These are phyloP conservation scores for Drosophila ironensis DNA, from an alignment of 1,140 invertebrate genomes.

Conservation along the genomic window DNA sequence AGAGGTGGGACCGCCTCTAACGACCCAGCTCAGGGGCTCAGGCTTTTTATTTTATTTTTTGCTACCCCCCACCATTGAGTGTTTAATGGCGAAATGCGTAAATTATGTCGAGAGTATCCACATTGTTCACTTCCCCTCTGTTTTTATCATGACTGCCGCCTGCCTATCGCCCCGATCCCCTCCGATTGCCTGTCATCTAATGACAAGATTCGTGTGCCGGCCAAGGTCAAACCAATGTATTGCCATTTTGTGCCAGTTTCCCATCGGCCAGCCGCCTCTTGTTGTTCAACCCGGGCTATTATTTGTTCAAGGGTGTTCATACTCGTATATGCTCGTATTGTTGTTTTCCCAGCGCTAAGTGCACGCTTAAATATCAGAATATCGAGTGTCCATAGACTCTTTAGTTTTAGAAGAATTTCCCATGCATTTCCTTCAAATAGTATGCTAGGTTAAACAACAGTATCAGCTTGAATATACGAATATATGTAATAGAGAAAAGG, in stretches of 20 bases:
- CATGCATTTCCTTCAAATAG: too few relatives aligned
- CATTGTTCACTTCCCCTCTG: slow-evolving; percentile 54
- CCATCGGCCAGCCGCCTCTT: slow-evolving; percentile 7
- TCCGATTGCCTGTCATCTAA: slow-evolving; percentile 36
- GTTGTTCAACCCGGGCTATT: slow-evolving; percentile 28
- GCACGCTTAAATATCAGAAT: too few relatives aligned
- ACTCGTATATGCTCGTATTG: too few relatives aligned
- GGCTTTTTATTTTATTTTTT: slow-evolving; percentile 5
- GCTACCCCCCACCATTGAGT: slow-evolving; percentile 40
- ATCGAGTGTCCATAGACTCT: too few relatives aligned
- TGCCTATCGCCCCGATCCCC: not conserved
- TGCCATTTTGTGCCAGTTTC: slow-evolving; percentile 44
- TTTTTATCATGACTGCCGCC: not conserved
- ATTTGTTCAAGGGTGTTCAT: slow-evolving; percentile 14
- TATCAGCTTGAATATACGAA: too few relatives aligned
- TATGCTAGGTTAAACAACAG: too few relatives aligned
- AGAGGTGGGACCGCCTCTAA: slow-evolving; percentile 28
- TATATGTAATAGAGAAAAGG: too few relatives aligned
- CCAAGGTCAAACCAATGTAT: slow-evolving; percentile 50
- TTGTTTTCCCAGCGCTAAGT: too few relatives aligned
- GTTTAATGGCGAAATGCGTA: slow-evolving; percentile 79
- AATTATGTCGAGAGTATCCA: slow-evolving; percentile 70
- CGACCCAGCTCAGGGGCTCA: slow-evolving; percentile 18
- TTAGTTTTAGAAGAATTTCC: too few relatives aligned
- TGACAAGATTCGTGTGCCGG: slow-evolving; percentile 53